A percentile compares a stretch with the other conserved stretches of the same genome.
phyloP scores from a whole-genome alignment of 2,888 invertebrate genomes.

The Xestia rhomboidea region DNA sequence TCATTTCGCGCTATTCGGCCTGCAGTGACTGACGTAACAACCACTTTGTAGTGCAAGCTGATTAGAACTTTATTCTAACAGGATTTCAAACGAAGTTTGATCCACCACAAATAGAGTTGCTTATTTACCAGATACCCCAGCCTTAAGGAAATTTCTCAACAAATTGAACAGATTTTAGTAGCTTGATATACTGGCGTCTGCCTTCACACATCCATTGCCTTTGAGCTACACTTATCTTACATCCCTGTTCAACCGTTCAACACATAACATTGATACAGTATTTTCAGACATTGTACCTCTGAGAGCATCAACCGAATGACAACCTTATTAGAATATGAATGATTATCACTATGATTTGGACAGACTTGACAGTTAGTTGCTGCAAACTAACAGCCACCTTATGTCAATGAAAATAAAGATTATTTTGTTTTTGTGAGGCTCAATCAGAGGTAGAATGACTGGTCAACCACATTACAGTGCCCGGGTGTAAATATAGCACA shows the following conservation, averaged over 20 bases:
- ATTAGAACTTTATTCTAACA: no score
- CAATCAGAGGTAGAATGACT: not conserved
- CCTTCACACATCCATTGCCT: not conserved
- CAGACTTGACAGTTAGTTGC: not conserved
- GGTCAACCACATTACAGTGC: not conserved
- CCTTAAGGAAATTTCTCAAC: no score
- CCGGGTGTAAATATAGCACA: not conserved
- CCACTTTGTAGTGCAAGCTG: no score
- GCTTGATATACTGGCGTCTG: no score
- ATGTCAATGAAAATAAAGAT: not conserved
- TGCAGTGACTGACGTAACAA: no score
- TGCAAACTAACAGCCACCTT: not conserved
- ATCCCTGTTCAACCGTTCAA: constrained; percentile 51
- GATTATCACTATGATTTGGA: not conserved
- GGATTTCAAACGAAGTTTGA: no score
- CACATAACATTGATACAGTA: constrained; percentile 10
- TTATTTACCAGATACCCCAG: no score
- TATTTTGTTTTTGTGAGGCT: not conserved
- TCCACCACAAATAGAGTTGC: no score
- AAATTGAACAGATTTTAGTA: no score
- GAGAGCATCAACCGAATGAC: not conserved
- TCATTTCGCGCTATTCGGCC: no score
- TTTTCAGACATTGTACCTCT: not conserved
- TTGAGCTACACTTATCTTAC: constrained; percentile 47
- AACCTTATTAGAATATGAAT: not conserved